A percentile compares a stretch with the other conserved stretches of the same genome.
phyloP scores from a whole-genome alignment of 2,113 vertebrate genomes.

The Esox niger region DNA sequence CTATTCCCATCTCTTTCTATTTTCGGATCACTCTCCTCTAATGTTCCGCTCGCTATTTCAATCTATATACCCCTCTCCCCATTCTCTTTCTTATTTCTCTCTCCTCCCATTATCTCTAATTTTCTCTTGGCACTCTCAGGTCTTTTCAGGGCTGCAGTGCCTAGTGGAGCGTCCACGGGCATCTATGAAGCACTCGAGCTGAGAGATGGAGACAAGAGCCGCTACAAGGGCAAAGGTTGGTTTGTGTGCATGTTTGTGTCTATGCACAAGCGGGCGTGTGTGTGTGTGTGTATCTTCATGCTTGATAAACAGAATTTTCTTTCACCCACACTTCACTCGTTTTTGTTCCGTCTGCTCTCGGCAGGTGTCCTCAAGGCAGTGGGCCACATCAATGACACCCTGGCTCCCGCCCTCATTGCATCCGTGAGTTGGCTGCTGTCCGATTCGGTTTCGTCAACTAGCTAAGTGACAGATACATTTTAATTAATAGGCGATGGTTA shows the following conservation, averaged over 20 bases:
- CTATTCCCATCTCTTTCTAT: not conserved
- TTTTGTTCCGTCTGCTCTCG: not conserved
- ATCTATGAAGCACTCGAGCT: slow-evolving; percentile 76
- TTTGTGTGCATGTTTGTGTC: not conserved
- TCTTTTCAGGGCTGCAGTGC: slow-evolving; percentile 72
- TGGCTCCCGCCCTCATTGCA: slow-evolving; percentile 84
- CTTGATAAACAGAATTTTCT: too few species aligned
- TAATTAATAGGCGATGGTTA: too few species aligned
- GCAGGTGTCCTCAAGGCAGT: slow-evolving; percentile 83
- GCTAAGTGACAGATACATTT: not conserved
- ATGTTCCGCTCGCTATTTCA: not conserved
- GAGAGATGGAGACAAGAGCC: slow-evolving; percentile 72
- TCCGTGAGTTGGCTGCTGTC: slow-evolving; percentile 77
- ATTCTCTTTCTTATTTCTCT: not conserved
- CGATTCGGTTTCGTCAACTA: not conserved
- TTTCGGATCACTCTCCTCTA: not conserved
- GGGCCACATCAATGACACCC: slow-evolving; percentile 89
- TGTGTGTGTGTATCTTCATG: not conserved
- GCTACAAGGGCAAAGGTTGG: slow-evolving; percentile 72
- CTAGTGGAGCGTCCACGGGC: slow-evolving; percentile 74
- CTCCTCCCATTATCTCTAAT: not conserved
- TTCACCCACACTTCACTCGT: not conserved
- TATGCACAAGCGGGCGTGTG: not conserved
- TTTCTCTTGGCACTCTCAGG: slow-evolving; percentile 40
- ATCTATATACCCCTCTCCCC: not conserved